A percentile compares a stretch with the other conserved stretches of the same genome.
Conservation (phyloP, 2,113 vertebrate species). For the Tupaia tana region DNA sequence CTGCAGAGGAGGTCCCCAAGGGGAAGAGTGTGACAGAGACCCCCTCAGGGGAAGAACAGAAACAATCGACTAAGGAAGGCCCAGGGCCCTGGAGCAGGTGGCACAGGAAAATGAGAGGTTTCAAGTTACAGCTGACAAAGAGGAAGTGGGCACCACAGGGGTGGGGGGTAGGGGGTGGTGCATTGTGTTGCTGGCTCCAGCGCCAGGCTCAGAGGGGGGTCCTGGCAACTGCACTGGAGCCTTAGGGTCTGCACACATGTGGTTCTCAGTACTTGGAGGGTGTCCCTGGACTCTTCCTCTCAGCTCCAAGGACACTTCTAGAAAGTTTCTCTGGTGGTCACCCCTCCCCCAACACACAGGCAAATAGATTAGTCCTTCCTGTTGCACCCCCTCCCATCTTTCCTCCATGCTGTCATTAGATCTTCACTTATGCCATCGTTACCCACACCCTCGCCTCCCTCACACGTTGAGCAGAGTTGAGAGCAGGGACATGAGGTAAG, state of each 20-base stretch:
- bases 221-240: not conserved
- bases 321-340: not conserved
- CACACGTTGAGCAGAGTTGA: not conserved
- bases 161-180: not conserved
- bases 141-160: conserved; percentile 43
- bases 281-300: not conserved
- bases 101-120: conserved; percentile 51
- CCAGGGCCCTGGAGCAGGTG: not conserved
- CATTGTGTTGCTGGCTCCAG: not conserved
- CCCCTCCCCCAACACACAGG: too few relatives aligned
- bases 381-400: not conserved
- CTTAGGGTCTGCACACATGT: not conserved
- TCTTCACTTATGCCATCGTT: not conserved
- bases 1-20: not conserved
- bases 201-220: not conserved
- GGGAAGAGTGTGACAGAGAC: not conserved
- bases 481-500: not conserved
- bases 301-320: not conserved
- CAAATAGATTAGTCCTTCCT: not conserved
- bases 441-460: not conserved
- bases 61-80: not conserved
- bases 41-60: not conserved
- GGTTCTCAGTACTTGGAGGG: too few relatives aligned
- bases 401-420: not conserved
- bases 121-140: conserved; percentile 71